phyloP scores from a whole-genome alignment of 1,140 invertebrate genomes.

The Aphis craccivora region DNA sequence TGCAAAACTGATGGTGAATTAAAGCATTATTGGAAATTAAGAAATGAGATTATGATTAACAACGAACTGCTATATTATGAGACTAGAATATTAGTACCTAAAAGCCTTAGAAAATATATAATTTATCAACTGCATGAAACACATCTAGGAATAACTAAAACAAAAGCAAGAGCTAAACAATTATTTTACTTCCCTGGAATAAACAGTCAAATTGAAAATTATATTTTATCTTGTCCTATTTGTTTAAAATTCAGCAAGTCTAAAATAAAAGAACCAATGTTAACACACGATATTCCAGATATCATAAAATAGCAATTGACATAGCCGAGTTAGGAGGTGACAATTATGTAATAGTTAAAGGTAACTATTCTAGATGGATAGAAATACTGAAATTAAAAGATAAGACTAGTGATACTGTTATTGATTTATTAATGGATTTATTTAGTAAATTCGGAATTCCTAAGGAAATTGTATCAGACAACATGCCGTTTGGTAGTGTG shows the following conservation, averaged over 20 bases:
- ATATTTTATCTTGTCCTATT: not conserved
- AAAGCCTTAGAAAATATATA: too few relatives aligned
- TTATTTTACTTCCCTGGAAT: conserved; percentile 51
- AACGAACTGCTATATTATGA: conserved; percentile 50
- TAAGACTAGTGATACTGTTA: not conserved
- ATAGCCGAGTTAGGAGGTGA: conserved; percentile 57
- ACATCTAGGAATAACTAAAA: too few relatives aligned
- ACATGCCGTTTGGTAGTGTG: too few relatives aligned
- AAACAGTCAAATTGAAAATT: conserved; percentile 43
- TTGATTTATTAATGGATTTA: too few relatives aligned
- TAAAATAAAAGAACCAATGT: conserved; percentile 27
- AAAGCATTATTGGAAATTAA: conserved; percentile 36
- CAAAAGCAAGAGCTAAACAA: conserved; percentile 60
- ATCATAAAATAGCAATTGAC: conserved; percentile 30
- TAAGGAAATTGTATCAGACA: too few relatives aligned
- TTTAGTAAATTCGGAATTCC: too few relatives aligned
- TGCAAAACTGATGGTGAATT: not conserved
- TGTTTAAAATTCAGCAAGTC: conserved; percentile 29
- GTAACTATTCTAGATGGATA: conserved; percentile 52
- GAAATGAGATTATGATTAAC: conserved; percentile 59
- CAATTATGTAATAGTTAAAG: conserved; percentile 57
- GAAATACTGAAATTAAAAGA: not conserved
- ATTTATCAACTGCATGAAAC: too few relatives aligned
- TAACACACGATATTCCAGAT: not conserved
- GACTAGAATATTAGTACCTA: too few relatives aligned